Evolutionary conservation across 2,113 vertebrate species (phyloP), one percentile per base, ranked within the genome.

Genomic region (Gallinago media): DNA sequence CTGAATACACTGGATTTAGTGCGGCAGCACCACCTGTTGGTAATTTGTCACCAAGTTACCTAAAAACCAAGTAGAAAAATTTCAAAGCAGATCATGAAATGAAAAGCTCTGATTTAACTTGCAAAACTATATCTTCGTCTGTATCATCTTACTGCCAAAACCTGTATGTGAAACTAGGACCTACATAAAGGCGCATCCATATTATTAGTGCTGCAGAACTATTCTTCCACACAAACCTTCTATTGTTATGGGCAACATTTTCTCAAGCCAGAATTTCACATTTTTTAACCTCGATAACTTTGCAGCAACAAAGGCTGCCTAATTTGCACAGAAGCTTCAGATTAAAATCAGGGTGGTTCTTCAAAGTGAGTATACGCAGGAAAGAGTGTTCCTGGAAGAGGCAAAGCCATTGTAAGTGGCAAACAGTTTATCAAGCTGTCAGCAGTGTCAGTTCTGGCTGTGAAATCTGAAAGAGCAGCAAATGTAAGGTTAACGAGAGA

Each of bases 381-480:
- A 88, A 85, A 88, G 36, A 75, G 50, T 80, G 40, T n/a, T 97
- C 78, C 85, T 88, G 94, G 87, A 96, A 96, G 89, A 95, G 83
- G 85, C 74, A 85, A 93, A 95, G 94, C 73, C 94, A 94, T 91
- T 0, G 0, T 73, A 92, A 94, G 67, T 81, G 85, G 83, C 78
- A 93, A 92, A 90, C 91, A 78, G 95, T 96, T 97, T 96, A 94
- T 94, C 94, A 93, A 77, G 77, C 86, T 96, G 94, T 94, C 89
- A 89, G 66, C 90, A 92, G 87, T 92, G 89, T 96, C 89, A 87
- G 34, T 70, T 86, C 85, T 91, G 95, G 46, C 88, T 95, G 89
- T 0, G 72, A 87, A 95, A 88, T 86, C 85, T 78, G 78, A 94
- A 93, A 96, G 88, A 95, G 84, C 95, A 96, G 88, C 94, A 96